Evolutionary conservation across 2,888 invertebrate species (phyloP).

Genomic region (Pseudococcus viburni): DNA sequence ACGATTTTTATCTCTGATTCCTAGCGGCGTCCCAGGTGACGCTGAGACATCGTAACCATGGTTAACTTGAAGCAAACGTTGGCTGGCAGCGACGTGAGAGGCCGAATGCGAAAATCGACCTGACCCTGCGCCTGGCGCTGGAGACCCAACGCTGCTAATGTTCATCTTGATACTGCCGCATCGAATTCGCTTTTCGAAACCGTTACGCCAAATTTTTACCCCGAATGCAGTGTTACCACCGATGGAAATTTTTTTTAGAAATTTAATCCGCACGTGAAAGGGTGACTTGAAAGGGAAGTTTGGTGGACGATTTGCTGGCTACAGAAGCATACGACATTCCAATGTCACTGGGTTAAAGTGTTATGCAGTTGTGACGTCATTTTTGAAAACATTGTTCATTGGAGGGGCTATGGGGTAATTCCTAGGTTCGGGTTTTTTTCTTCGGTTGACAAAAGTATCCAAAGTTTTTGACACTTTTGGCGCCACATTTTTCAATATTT

Average conservation of each 20-base stretch:
- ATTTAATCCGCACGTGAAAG: not conserved
- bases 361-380: constrained; percentile 45
- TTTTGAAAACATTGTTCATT: constrained; percentile 1
- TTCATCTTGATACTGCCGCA: constrained; percentile 62
- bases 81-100: constrained; percentile 55
- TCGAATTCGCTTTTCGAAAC: constrained; percentile 45
- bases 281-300: not conserved
- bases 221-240: constrained; percentile 45
- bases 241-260: not conserved
- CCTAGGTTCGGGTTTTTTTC: not conserved
- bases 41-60: constrained; percentile 55
- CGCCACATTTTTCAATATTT: not conserved
- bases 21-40: constrained; percentile 40
- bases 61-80: constrained; percentile 62
- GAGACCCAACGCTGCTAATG: constrained; percentile 57
- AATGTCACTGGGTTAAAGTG: constrained; percentile 40
- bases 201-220: constrained; percentile 34
- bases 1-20: constrained; percentile 40
- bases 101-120: constrained; percentile 27
- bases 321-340: not conserved
- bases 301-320: not conserved
- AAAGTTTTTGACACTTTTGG: constrained; percentile 13
- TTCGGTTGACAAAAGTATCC: not conserved
- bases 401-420: not conserved
- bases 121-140: constrained; percentile 40